Conservation (phyloP, 92 coral and sea anemone species). For the Siderastrea siderea region DNA sequence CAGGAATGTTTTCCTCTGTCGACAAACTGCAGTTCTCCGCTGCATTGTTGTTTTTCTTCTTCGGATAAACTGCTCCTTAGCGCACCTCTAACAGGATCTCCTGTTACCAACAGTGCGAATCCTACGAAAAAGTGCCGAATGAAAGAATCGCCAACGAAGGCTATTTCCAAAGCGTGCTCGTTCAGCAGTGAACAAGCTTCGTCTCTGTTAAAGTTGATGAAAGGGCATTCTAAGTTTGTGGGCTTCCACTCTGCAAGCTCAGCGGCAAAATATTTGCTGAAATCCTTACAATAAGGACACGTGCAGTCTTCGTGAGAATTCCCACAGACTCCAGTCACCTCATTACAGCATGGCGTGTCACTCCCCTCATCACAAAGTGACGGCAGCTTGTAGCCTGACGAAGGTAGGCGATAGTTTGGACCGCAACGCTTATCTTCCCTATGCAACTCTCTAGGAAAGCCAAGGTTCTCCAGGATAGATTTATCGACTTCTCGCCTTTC, state of each 20-base stretch:
- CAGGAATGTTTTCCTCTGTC: constrained; percentile 74
- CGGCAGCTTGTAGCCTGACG: background rate
- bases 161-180: constrained; percentile 51
- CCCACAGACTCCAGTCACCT: constrained; percentile 68
- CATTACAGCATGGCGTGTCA: constrained; percentile 79
- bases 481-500: constrained; percentile 56
- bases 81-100: constrained; percentile 61
- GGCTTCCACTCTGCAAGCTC: constrained; percentile 75
- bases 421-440: constrained; percentile 78
- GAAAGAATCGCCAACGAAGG: constrained; percentile 78
- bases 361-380: constrained; percentile 71
- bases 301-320: constrained; percentile 54
- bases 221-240: constrained; percentile 34
- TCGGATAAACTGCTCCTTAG: constrained; percentile 21
- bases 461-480: constrained; percentile 62
- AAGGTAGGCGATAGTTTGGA: constrained; percentile 8
- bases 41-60: constrained; percentile 42
- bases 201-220: constrained; percentile 31
- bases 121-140: constrained; percentile 77
- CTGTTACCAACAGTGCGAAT: constrained; percentile 61
- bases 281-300: constrained; percentile 69
- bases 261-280: constrained; percentile 62
- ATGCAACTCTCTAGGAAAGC: constrained; percentile 59
- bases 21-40: constrained; percentile 80
- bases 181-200: constrained; percentile 55